phyloP scores from a whole-genome alignment of 2,888 invertebrate species.

The Sarcophaga subvicina region DNA sequence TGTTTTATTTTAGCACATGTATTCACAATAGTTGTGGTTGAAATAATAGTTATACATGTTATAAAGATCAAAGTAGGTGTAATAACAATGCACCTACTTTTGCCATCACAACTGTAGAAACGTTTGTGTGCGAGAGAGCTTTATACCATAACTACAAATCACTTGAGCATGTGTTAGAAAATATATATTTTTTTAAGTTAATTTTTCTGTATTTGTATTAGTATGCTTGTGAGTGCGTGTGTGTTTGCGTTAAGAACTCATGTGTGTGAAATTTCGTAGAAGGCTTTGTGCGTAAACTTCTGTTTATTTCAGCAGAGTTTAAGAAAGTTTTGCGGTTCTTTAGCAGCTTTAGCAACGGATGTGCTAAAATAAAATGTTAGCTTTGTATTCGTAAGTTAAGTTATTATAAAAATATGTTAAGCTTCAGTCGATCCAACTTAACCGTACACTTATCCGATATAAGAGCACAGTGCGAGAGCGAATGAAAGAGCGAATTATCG shows the following conservation, averaged over 20 bases:
- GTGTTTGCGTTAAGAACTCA: background rate
- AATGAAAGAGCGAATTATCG: no score
- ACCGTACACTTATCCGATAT: no score
- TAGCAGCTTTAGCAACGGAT: slow-evolving; percentile 66
- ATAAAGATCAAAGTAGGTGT: no score
- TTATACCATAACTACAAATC: slow-evolving; percentile 64
- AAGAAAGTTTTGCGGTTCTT: slow-evolving; percentile 67
- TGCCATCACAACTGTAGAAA: background rate
- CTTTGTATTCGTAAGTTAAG: slow-evolving; percentile 58
- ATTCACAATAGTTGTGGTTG: background rate
- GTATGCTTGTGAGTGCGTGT: slow-evolving; percentile 5
- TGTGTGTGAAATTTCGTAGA: background rate
- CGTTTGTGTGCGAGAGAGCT: background rate
- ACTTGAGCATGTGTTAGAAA: slow-evolving; percentile 68
- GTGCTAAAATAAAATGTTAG: slow-evolving; percentile 61
- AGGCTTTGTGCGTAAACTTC: slow-evolving; percentile 31
- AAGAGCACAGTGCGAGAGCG: no score
- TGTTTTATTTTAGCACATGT: background rate
- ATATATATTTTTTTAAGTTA: slow-evolving; percentile 59
- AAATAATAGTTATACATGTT: background rate
- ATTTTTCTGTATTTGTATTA: slow-evolving; percentile 39
- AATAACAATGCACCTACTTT: background rate
- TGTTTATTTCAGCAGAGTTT: slow-evolving; percentile 57
- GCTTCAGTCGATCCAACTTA: no score
- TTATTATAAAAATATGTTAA: no score